Evolutionary conservation across 2,888 invertebrate species (phyloP), one percentile per base, ranked within the genome.

Genomic region (Sympetrum striolatum): DNA sequence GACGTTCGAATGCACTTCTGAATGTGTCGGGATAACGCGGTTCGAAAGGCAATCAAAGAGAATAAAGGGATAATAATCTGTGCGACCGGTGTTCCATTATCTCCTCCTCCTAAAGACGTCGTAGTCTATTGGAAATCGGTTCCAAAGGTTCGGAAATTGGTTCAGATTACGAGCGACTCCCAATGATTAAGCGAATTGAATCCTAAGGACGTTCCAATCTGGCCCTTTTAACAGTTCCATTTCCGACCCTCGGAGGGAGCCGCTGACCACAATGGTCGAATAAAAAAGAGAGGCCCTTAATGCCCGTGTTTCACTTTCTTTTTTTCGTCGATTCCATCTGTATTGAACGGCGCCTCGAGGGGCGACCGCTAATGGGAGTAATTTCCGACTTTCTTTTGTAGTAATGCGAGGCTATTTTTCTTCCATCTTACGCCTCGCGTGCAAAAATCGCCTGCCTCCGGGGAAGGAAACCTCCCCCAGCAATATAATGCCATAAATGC

Each of bases 161-260:
- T 86, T 86, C 86, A 60, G 86, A 86, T 86, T 86, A 86, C 86
- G 86, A 35, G 86, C 35, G 86, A 86, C 37, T 86, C 86, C 86
- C 31, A 86, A 86, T 86, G 86, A 86, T 86, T 86, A 86, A 86
- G 86, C 86, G 86, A 86, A 86, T 86, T 86, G 86, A 86, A 86
- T 86, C 86, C 58, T 86, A 86, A 86, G 86, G 86, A 86, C 86
- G 86, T 86, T 86, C 86, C 86, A 86, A 86, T 86, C 86, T 64
- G 86, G 86, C 86, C 86, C 58, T 86, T 73, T 86, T 86, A 86
- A 86, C 86, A 86, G 60, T 58, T 86, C 86, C 86, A 86, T 86
- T 86, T 86, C 86, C 86, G 86, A 86, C 86, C 86, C 60, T 86
- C 37, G 37, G 60, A 86, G 25, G 60, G 86, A n/a, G 31, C 37